phyloP scores from a whole-genome alignment of 2,888 invertebrate genomes.

The Tipula unca region DNA sequence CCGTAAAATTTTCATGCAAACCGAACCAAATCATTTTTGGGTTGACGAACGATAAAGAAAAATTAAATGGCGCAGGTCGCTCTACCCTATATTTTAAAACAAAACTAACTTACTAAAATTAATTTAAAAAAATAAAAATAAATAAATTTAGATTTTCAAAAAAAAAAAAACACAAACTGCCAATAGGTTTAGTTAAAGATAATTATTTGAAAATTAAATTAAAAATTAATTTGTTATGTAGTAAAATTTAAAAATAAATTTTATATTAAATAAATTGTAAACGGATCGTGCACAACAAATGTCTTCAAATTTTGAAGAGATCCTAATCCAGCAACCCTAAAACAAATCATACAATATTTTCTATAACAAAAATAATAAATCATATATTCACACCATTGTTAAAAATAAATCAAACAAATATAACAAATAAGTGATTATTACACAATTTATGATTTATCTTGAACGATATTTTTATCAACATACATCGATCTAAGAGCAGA shows the following conservation, averaged over 20 bases:
- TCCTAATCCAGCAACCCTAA: not conserved
- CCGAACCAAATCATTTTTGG: too few relatives aligned
- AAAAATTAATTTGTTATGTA: constrained; percentile 15
- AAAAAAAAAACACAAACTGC: constrained; percentile 20
- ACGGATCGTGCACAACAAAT: not conserved
- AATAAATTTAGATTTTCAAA: not conserved
- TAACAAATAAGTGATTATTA: not conserved
- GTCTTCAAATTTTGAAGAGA: not conserved
- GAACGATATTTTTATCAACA: too few relatives aligned
- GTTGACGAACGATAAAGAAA: not conserved
- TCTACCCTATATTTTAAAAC: not conserved
- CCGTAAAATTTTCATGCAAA: not conserved
- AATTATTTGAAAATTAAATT: constrained; percentile 1
- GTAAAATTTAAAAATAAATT: not conserved
- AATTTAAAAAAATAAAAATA: not conserved
- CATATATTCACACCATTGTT: not conserved
- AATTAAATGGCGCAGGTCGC: not conserved
- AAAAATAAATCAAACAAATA: not conserved
- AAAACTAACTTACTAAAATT: too few relatives aligned
- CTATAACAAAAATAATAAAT: not conserved
- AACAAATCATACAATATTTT: not conserved
- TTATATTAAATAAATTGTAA: constrained; percentile 9
- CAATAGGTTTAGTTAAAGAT: constrained; percentile 20
- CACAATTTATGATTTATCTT: not conserved
- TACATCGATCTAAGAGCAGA: not conserved